These are phyloP conservation scores for Psittacara wagleri DNA, from an alignment of 2,113 vertebrate genomes.

Conservation along the genomic window DNA sequence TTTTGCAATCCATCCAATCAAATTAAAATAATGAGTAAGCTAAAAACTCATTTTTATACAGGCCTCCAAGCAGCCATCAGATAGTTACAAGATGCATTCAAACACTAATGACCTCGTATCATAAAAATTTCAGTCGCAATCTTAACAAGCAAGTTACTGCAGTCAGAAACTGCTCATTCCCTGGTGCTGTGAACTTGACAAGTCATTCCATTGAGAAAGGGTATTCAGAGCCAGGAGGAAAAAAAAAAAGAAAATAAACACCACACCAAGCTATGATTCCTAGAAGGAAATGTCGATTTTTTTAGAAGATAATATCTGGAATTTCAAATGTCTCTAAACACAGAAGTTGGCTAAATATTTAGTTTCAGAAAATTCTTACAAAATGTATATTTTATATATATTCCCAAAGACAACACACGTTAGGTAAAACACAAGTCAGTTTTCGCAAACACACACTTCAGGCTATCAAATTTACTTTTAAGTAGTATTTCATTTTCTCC, in stretches of 20 bases:
- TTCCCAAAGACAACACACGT: too few species aligned
- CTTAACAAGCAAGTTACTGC: background rate
- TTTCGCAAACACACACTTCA: background rate
- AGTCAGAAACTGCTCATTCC: background rate
- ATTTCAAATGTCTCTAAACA: background rate
- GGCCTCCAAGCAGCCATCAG: background rate
- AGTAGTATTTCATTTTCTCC: background rate
- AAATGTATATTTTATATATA: background rate
- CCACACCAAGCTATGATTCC: background rate
- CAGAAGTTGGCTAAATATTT: background rate
- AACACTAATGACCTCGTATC: background rate
- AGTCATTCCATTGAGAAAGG: background rate
- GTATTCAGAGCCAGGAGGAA: background rate
- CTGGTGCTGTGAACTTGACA: background rate
- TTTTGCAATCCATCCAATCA: background rate
- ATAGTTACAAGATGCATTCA: background rate
- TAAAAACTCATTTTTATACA: background rate
- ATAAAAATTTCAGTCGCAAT: background rate
- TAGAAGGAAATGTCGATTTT: background rate
- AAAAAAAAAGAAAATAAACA: background rate
- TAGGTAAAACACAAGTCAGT: background rate
- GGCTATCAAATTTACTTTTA: background rate
- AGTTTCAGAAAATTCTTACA: background rate
- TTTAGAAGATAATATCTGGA: background rate
- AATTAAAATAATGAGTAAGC: background rate